Base-by-base conservation (phyloP, 2,113 vertebrate genomes). In the Peromyscus californicus region DNA sequence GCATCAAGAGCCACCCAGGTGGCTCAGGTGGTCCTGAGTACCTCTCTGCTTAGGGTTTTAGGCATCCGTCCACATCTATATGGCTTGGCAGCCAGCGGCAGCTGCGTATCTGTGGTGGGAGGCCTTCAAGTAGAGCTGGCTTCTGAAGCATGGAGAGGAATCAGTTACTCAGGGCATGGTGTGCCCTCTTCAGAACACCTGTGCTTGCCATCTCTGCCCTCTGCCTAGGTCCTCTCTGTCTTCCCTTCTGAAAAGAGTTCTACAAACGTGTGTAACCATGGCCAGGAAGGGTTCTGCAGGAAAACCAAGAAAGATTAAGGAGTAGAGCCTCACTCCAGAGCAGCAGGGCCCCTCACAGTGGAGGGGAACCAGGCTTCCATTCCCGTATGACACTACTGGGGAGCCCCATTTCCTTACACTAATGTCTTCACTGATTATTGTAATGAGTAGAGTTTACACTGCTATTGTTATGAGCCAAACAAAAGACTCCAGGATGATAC, bases 361-460 rank as follows among this genome's bases (percentile, higher is more conserved):
- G 89, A 82, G 36, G 42, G 19, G 21, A 57, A 96, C 82, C 74
- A 97, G 93, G 74, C 82, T 97, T 94, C 70, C 33, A 17, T 87
- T 31, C 75, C 65, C 33, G n/a, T 96, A 86, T 36, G 39, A 91
- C 33, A 96, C 97, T 91, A 94, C 92, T 92, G 93, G 85, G 91
- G 97, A 98, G 93, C 31, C 89, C 36, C 57, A 33, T 76, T 97
- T 90, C 48, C 67, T 92, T 80, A 95, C 65, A 63, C 93, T 91
- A 93, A 97, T 57, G 65, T 82, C 45, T 94, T 88, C 72, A 36
- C 86, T 98, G 97, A 98, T 97, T 96, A 89, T 91, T 98, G 94
- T 97, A 97, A 96, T 98, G 98, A 98, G 95, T 97, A 97, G 95
- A 97, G 84, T 98, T 98, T 98, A 94, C 90, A 97, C 91, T 51